A percentile compares a stretch with the other conserved stretches of the same genome.
phyloP scores from a whole-genome alignment of 2,797 vertebrate genomes.

The Sitta carolinensis region DNA sequence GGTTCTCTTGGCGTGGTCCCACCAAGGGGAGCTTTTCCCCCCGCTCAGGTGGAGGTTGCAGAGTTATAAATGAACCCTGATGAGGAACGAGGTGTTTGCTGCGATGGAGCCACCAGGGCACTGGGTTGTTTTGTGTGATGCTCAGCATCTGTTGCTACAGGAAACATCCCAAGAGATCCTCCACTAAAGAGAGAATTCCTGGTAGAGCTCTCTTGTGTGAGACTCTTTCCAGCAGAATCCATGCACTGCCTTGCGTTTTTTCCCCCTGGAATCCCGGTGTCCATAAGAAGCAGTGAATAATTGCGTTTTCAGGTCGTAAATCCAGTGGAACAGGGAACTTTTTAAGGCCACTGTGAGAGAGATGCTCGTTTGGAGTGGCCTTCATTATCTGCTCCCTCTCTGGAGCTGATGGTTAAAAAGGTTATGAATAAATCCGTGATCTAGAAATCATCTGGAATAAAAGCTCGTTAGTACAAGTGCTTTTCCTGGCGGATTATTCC shows the following conservation, averaged over 20 bases:
- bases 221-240: neutral
- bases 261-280: neutral
- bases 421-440: neutral
- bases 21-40: neutral
- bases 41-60: neutral
- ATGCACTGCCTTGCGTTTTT: rapidly evolving
- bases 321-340: neutral
- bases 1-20: neutral
- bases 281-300: neutral
- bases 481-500: neutral
- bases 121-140: neutral
- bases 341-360: neutral
- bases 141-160: neutral
- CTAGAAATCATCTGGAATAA: neutral
- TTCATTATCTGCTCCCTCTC: neutral
- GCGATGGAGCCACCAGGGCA: rapidly evolving
- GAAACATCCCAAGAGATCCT: neutral
- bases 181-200: neutral
- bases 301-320: neutral
- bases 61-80: rapidly evolving
- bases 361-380: neutral
- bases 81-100: rapidly evolving
- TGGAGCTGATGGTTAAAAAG: neutral
- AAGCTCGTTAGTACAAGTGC: neutral
- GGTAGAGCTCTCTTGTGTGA: rapidly evolving